A percentile compares a stretch with the other conserved stretches of the same genome.
phyloP scores from a whole-genome alignment of 2,888 invertebrate genomes.

The Volucella bombylans region DNA sequence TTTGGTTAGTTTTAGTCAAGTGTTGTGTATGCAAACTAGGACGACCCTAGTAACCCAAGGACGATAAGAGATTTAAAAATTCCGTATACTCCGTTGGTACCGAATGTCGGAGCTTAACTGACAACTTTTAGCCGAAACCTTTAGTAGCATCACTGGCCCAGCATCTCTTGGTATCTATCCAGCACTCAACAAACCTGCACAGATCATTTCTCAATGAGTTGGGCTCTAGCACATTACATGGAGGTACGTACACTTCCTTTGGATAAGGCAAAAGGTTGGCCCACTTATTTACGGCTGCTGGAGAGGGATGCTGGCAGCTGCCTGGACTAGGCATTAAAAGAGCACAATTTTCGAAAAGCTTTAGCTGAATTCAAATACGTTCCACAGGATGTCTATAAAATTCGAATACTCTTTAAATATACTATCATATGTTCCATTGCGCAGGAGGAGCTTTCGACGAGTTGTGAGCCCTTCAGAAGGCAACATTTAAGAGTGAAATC shows the following conservation, averaged over 20 bases:
- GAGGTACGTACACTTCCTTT: slow-evolving; percentile 28
- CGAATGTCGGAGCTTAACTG: slow-evolving; percentile 74
- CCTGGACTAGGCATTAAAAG: slow-evolving; percentile 57
- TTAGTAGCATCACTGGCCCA: slow-evolving; percentile 58
- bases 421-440: neutral
- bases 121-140: slow-evolving; percentile 65
- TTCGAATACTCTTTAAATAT: slow-evolving; percentile 26
- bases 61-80: slow-evolving; percentile 57
- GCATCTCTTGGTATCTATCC: slow-evolving; percentile 70
- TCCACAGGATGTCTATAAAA: slow-evolving; percentile 45
- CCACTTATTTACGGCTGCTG: slow-evolving; percentile 52
- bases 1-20: slow-evolving; percentile 17
- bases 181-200: slow-evolving; percentile 36
- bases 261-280: slow-evolving; percentile 61
- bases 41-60: slow-evolving; percentile 56
- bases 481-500: neutral
- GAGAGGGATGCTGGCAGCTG: slow-evolving; percentile 69
- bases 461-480: too few species aligned
- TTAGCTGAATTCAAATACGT: slow-evolving; percentile 61
- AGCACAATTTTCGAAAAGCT: slow-evolving; percentile 59
- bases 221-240: slow-evolving; percentile 24
- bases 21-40: slow-evolving; percentile 42
- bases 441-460: too few species aligned
- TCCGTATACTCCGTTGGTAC: slow-evolving; percentile 71
- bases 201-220: slow-evolving; percentile 55